Base-by-base conservation (phyloP, 2,113 vertebrate genomes). In the Pagrus major region DNA sequence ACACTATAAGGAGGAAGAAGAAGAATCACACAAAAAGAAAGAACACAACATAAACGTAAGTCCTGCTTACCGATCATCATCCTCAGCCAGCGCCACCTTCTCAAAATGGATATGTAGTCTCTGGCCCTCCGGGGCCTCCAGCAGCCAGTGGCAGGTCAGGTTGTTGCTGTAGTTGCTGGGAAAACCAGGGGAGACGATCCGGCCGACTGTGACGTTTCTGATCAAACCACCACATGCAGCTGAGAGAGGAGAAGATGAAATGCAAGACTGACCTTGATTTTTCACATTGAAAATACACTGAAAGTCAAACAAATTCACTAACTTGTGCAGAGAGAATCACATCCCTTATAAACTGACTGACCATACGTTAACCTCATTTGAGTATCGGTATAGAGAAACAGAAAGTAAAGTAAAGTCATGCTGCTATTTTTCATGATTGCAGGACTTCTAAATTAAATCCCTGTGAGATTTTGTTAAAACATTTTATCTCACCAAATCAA, bases 141-240 rank as follows among this genome's bases (percentile, higher is more conserved):
- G 94, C 72, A 98, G 91, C 97, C 97, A 99, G 84, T 97, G 96
- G 85, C 97, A 99, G 0, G 97, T 98, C 86, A 98, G 93, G 90
- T 98, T 99, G 95, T 97, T 97, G 95, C 97, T 98, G 90, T 99
- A 99, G 94, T 97, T 99, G 65, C 95, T 95, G 0, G 97, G 97
- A 87, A 97, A 99, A 71, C 96, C 97, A 0, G 97, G 97, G 0
- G 97, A 98, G 64, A 97, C 63, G 0, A 99, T 94, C 16, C 96
- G 96, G 14, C 97, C 97, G 0, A 96, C 95, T 0, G 96, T 96
- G 90, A 96, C 93, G 0, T 98, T 99, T 58, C 92, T 94, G 44
- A 98, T 85, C 80, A 95, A 76, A 5, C 97, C 96, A 0, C 97
- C 97, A 0, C 97, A 99, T 2, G 95, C 93, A 74, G 96, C 97